Evolutionary conservation across 2,113 vertebrate species (phyloP).

Genomic region (Elephas maximus): DNA sequence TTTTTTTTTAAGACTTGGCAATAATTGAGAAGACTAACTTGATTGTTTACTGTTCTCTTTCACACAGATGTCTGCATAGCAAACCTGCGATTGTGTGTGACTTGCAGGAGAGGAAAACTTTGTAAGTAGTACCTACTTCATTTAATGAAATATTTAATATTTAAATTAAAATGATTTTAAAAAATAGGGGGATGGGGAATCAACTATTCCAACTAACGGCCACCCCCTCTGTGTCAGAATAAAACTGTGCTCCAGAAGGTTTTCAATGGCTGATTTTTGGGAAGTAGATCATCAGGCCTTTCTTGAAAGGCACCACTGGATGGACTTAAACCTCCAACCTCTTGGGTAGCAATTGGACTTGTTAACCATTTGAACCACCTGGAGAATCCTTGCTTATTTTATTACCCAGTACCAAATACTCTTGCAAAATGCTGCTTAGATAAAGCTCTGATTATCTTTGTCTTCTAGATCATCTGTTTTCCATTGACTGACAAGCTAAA

Average conservation of each 20-base stretch:
- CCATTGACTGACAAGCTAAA: neutral
- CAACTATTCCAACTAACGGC: neutral
- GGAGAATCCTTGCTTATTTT: neutral
- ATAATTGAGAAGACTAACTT: neutral
- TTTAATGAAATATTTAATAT: neutral
- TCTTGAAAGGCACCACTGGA: neutral
- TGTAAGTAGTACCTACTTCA: constrained; percentile 10
- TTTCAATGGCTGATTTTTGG: neutral
- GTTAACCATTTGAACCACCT: neutral
- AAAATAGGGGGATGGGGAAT: neutral
- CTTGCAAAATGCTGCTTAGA: neutral
- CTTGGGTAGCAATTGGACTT: neutral
- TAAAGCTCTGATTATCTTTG: neutral
- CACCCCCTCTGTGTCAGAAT: neutral
- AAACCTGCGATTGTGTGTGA: neutral
- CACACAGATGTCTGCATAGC: neutral
- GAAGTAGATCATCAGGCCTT: neutral
- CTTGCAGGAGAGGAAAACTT: neutral
- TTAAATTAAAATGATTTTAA: neutral
- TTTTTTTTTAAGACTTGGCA: neutral
- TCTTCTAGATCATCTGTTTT: neutral
- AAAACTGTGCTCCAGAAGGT: neutral
- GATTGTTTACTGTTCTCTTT: neutral
- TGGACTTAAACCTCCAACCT: neutral
- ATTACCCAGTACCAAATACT: neutral